Evolutionary conservation across 2,113 vertebrate species (phyloP).

Genomic region (Microcebus ravelobensis): DNA sequence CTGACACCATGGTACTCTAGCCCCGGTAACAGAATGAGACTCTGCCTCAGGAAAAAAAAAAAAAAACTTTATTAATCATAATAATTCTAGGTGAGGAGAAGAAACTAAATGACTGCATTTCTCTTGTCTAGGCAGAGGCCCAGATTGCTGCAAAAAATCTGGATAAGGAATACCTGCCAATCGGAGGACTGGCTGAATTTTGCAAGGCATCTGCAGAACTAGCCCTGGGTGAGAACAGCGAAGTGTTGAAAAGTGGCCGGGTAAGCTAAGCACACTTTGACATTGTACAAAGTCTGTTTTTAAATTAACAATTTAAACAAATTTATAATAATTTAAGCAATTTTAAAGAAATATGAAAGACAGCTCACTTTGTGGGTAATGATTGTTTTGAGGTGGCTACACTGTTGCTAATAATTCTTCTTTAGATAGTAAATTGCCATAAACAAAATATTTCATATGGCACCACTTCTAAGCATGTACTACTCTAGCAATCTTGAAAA

Average conservation of each 20-base stretch:
- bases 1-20: too few species aligned
- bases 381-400: background rate
- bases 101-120: slow-evolving; percentile 12
- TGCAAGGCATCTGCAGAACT: slow-evolving; percentile 91
- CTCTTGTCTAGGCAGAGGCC: slow-evolving; percentile 89
- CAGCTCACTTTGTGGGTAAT: background rate
- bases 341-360: background rate
- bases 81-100: background rate
- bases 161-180: slow-evolving; percentile 96
- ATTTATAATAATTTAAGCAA: background rate
- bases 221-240: slow-evolving; percentile 90
- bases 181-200: slow-evolving; percentile 91
- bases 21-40: too few species aligned
- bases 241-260: slow-evolving; percentile 92
- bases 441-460: background rate
- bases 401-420: background rate
- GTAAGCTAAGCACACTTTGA: slow-evolving; percentile 84
- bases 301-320: background rate
- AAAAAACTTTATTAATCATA: background rate
- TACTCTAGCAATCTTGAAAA: background rate
- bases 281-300: background rate
- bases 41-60: too few species aligned
- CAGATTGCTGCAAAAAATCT: slow-evolving; percentile 91
- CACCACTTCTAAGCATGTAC: background rate
- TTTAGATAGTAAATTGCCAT: background rate